Conservation (phyloP, 2,888 invertebrate species). For the Drosophila parthenogenetica region DNA sequence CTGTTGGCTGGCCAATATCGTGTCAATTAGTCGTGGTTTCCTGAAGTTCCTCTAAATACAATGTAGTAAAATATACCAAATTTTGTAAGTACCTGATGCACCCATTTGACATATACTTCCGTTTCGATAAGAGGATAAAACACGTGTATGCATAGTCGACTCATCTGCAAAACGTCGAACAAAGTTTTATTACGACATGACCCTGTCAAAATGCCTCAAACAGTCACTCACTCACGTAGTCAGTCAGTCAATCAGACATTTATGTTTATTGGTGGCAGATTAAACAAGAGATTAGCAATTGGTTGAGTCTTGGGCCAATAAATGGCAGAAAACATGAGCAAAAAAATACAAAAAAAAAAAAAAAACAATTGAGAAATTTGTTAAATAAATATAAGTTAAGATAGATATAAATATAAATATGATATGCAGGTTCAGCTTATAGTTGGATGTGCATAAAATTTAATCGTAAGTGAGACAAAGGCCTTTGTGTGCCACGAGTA, state of each 20-base stretch:
- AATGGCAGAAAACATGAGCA: slow-evolving; percentile 37
- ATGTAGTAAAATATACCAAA: neutral
- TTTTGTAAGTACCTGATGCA: slow-evolving; percentile 41
- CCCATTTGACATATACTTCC: slow-evolving; percentile 39
- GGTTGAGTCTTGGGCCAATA: slow-evolving; percentile 27
- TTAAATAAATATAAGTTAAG: slow-evolving; percentile 30
- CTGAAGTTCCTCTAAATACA: neutral
- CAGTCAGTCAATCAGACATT: slow-evolving; percentile 48
- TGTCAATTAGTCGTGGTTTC: neutral
- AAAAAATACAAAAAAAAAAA: neutral
- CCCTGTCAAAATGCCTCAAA: slow-evolving; percentile 36
- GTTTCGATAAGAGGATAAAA: slow-evolving; percentile 9
- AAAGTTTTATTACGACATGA: slow-evolving; percentile 63
- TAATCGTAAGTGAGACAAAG: slow-evolving; percentile 60
- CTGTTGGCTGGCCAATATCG: slow-evolving; percentile 1
- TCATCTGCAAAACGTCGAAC: slow-evolving; percentile 22
- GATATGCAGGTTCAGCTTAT: slow-evolving; percentile 41
- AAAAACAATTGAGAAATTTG: slow-evolving; percentile 70
- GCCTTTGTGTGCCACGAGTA: slow-evolving; percentile 55
- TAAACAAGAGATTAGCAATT: slow-evolving; percentile 54
- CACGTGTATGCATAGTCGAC: slow-evolving; percentile 51
- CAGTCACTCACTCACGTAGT: slow-evolving; percentile 31
- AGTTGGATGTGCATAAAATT: slow-evolving; percentile 29
- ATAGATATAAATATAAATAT: slow-evolving; percentile 40
- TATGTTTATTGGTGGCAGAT: slow-evolving; percentile 65